phyloP scores from a whole-genome alignment of 2,888 invertebrate genomes.

The Dromius quadrimaculatus region DNA sequence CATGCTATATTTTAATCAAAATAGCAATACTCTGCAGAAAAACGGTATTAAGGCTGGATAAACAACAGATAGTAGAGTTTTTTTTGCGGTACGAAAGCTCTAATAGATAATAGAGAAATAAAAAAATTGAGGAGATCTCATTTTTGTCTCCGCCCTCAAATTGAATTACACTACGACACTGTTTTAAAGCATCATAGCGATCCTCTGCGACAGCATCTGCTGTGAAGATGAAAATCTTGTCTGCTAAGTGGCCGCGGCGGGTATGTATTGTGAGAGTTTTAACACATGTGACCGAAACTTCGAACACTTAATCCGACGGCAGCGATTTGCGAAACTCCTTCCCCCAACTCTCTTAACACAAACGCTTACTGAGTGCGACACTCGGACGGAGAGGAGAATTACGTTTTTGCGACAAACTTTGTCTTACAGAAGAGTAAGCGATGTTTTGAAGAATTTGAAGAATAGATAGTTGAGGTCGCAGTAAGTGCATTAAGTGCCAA shows the following conservation, averaged over 20 bases:
- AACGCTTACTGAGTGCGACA: slow-evolving; percentile 11
- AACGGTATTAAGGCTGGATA: too few species aligned
- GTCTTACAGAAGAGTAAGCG: background rate
- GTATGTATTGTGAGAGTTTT: slow-evolving; percentile 65
- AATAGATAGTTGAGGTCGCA: slow-evolving; percentile 2
- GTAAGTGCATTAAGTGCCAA: slow-evolving; percentile 26
- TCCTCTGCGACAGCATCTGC: slow-evolving; percentile 58
- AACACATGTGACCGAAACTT: slow-evolving; percentile 62
- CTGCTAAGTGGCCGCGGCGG: slow-evolving; percentile 62
- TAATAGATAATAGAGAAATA: too few species aligned
- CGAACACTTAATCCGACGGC: slow-evolving; percentile 32
- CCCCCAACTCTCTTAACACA: background rate
- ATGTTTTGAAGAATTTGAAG: slow-evolving; percentile 16
- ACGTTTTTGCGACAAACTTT: slow-evolving; percentile 26
- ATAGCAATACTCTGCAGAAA: too few species aligned
- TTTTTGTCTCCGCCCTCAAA: too few species aligned
- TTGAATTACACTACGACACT: too few species aligned
- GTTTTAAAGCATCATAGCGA: background rate
- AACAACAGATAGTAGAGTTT: too few species aligned
- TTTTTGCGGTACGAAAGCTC: too few species aligned
- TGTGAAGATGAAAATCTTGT: slow-evolving; percentile 66
- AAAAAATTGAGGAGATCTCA: too few species aligned
- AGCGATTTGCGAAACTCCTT: background rate
- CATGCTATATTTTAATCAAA: too few species aligned
- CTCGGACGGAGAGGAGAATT: slow-evolving; percentile 20